Conservation (phyloP, 2,113 vertebrate species). For the Sprattus sprattus region DNA sequence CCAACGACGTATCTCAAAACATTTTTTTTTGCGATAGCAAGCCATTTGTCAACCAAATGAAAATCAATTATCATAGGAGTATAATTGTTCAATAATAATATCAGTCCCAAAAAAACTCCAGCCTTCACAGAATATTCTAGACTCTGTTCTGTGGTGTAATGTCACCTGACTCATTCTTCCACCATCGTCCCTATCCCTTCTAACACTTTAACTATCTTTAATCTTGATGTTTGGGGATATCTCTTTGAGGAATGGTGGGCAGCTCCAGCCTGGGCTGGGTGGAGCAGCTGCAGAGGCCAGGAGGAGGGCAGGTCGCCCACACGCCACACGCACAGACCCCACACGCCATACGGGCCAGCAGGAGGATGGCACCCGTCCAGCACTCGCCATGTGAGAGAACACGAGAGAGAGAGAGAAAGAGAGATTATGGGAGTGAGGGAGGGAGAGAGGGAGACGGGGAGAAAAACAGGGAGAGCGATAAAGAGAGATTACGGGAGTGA, state of each 20-base stretch:
- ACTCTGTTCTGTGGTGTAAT: not conserved
- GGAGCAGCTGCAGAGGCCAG: conserved; percentile 8
- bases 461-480: not conserved
- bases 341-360: conserved; percentile 25
- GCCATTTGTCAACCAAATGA: not conserved
- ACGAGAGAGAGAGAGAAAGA: not conserved
- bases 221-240: not conserved
- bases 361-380: not conserved
- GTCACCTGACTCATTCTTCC: not conserved
- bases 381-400: not conserved
- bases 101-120: not conserved
- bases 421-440: not conserved
- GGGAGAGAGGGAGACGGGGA: not conserved
- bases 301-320: conserved; percentile 3
- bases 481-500: too few species aligned
- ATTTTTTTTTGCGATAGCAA: not conserved
- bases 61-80: not conserved
- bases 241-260: not conserved
- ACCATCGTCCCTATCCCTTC: not conserved
- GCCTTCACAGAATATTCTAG: not conserved
- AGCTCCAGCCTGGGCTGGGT: not conserved
- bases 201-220: not conserved
- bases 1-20: not conserved
- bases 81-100: not conserved
- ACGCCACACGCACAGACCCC: not conserved